A percentile compares a stretch with the other conserved stretches of the same genome.
Conservation (phyloP, 2,888 invertebrate species). For the Pantelozetes paolii region DNA sequence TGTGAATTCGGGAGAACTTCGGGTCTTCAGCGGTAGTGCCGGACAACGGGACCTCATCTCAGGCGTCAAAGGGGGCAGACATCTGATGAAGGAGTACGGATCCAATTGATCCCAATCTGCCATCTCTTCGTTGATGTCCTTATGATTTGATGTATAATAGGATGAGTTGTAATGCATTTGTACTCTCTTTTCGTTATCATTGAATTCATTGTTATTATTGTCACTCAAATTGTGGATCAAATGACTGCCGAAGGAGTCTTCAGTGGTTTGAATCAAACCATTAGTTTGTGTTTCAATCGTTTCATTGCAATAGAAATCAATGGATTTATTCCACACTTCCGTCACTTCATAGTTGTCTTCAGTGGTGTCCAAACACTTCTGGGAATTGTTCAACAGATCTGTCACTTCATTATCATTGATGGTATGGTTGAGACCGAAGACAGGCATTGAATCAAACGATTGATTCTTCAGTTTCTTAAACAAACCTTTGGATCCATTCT, state of each 20-base stretch:
- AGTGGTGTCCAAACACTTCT: not conserved
- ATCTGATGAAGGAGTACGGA: constrained; percentile 77
- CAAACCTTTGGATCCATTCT: not conserved
- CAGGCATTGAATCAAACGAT: constrained; percentile 1
- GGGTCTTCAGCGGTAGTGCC: constrained; percentile 82
- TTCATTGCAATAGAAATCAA: constrained; percentile 24
- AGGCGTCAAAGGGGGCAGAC: constrained; percentile 73
- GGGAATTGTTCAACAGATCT: not conserved
- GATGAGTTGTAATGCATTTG: constrained; percentile 20
- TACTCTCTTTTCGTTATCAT: constrained; percentile 11
- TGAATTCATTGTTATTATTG: constrained; percentile 15
- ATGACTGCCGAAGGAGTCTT: not conserved
- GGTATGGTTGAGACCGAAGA: not conserved
- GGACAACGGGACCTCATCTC: constrained; percentile 71
- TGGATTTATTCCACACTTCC: not conserved
- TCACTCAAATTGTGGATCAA: constrained; percentile 22
- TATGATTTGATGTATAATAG: not conserved
- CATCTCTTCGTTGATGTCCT: constrained; percentile 32
- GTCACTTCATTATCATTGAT: not conserved
- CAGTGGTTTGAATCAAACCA: not conserved
- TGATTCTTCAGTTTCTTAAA: not conserved
- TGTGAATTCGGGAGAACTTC: constrained; percentile 83
- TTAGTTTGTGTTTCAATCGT: constrained; percentile 13
- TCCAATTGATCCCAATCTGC: constrained; percentile 37
- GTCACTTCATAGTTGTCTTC: not conserved